Base-by-base conservation (phyloP, 2,113 vertebrate genomes). In the Stigmatopora argus region DNA sequence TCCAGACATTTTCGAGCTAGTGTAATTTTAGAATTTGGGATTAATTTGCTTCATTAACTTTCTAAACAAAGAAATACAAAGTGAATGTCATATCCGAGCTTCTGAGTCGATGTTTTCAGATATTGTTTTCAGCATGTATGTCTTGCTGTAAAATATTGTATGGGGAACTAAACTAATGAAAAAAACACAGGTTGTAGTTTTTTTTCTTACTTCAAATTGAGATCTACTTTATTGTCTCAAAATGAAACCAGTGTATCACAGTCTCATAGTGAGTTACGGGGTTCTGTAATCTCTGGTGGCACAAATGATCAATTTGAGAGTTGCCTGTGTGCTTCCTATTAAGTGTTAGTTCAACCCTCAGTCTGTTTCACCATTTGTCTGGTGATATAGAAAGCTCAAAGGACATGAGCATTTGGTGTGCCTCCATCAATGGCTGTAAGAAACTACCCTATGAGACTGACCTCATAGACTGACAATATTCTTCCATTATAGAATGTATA, bases 161-260 rank as follows among this genome's bases (percentile, higher is more conserved):
- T 70, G 49, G 73, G 62, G 57, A 75, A 69, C 72, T 79, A 66
- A 73, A 69, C 65, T 78, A 84, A 81, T 78, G 66, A 80, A 78
- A 82, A 69, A 74, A 70, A 31, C 59, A 75, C 65, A 77, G 21
- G 52, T 60, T 62, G 47, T 19, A 58, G 45, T 45, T 15, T 49
- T 62, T 55, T 75, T 64, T 64, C n/a, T 58, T 58, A 72, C 56
- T 64, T 48, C 79, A 78, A 82, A 77, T 78, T 80, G 78, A 66
- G 61, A 61, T 81, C 53, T 80, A 69, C 73, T 81, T 84, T 85
- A 84, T 83, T 78, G 81, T 78, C 66, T 84, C 61, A 73, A 87
- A 80, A 84, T 87, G 56, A 84, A 83, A 75, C 64, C 77, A 82
- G 75, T 86, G 70, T 79, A 81, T 88, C 82, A 79, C 65, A 71